Evolutionary conservation across 1,140 invertebrate species (phyloP), one percentile per base, ranked within the genome.

Genomic region (Charaxes varanes): DNA sequence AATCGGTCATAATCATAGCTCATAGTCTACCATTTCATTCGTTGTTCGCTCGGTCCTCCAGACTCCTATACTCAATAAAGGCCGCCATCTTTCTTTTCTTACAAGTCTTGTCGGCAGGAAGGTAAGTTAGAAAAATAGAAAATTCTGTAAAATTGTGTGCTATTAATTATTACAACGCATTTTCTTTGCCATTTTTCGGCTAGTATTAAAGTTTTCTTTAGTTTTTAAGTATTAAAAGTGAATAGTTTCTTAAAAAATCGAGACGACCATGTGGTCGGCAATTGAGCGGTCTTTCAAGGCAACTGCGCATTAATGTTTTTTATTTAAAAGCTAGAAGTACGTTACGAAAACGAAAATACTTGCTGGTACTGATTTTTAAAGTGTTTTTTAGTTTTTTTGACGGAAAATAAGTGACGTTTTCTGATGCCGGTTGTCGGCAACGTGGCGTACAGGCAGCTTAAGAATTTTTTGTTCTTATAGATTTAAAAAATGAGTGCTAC

Each of bases 1-100:
- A n/a, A n/a, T n/a, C n/a, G n/a, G n/a, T n/a, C n/a, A n/a, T n/a
- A n/a, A n/a, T n/a, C 2, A 6, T 28, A 4, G 1, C 15, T 28
- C 27, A 15, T 28, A 15, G 1, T 24, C 19, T 24, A 42, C 31
- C 26, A 27, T 55, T 51, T 56, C 50, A 42, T 53, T 66, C 54
- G 34, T 41, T 57, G 48, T 35, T 55, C 52, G 27, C 32, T 45
- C 36, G 27, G 17, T 40, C 31, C 18, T 32, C 37, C 46, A 32
- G 37, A 60, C 48, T 27, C 34, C n/a, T n/a, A n/a, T 55, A 43
- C 42, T 64, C 50, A 45, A 44, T 50, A 21, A 34, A 33, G 17
- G 59, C 54, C 69, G 78, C 78, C 78, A 82, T 82, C 66, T 82
- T 82, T 74, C 72, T 80, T 78, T 80, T 71, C 71, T 42, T 53